These are phyloP conservation scores for Oscheius sp. DNA, from an alignment of 2,888 invertebrate genomes.

Conservation along the genomic window DNA sequence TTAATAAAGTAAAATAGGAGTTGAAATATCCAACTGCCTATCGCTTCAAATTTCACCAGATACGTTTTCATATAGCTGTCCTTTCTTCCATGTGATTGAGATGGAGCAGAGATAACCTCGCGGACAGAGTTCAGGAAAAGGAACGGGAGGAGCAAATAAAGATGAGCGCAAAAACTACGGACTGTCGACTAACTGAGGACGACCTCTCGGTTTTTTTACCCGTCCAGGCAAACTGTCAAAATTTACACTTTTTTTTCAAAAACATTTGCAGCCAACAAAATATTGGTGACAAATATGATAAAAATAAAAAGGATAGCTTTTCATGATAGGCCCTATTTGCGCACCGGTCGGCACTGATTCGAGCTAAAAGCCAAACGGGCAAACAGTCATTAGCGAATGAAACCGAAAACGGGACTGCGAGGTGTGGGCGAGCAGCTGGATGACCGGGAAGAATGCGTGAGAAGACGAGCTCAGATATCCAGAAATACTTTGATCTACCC, in stretches of 20 bases:
- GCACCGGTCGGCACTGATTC: slow-evolving; percentile 31
- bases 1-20: too few relatives aligned
- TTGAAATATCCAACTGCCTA: too few relatives aligned
- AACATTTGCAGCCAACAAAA: too few relatives aligned
- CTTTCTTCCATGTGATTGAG: background rate
- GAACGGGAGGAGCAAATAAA: too few relatives aligned
- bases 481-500: background rate
- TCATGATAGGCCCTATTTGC: slow-evolving; percentile 22
- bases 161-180: too few relatives aligned
- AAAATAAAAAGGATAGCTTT: background rate
- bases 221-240: too few relatives aligned
- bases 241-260: too few relatives aligned
- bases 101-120: too few relatives aligned
- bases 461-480: background rate
- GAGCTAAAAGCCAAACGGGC: slow-evolving; percentile 30
- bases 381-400: slow-evolving; percentile 31
- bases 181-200: too few relatives aligned
- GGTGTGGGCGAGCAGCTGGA: slow-evolving; percentile 28
- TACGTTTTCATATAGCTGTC: slow-evolving; percentile 21
- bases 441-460: slow-evolving; percentile 4
- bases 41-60: slow-evolving; percentile 25
- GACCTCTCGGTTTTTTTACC: too few relatives aligned
- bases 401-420: slow-evolving; percentile 29
- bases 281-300: too few relatives aligned
- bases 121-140: too few relatives aligned